Base-by-base conservation (phyloP, 2,113 vertebrate species). In the Siniperca knerii region DNA sequence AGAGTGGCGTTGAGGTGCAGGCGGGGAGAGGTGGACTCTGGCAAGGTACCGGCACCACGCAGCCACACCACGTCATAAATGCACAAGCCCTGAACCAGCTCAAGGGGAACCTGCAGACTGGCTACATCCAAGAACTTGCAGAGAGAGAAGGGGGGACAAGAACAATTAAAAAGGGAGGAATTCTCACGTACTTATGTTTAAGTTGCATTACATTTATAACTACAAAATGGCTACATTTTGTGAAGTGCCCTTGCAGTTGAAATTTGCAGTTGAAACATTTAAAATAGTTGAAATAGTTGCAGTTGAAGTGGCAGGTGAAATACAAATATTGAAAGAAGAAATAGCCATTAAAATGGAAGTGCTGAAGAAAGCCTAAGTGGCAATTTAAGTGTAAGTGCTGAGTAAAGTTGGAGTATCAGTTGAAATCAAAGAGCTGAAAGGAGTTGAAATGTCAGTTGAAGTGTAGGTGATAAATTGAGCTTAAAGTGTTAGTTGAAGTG, bases 1-100 rank as follows among this genome's bases (percentile, higher is more conserved):
- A 99, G 93, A 0, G 97, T 98, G 37, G 93, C 92, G 0, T 88
- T 95, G 13, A 96, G 78, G 35, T 37, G 66, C 23, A 94, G 76
- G 74, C 70, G 8, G 1, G 75, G 11, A 8, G 87, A 40, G 20
- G 68, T 4, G 13, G 82, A 62, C 7, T 81, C 66, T 1, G 76
- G 50, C 0, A n/a, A 77, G 4, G 54, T 8, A 1, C 81, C 52
- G 1, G 57, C 58, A 7, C 84, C 87, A 3, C 33, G 85, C 33
- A 93, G 82, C 96, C 96, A 96, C 35, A 94, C 92, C 10, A 95
- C 83, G 4, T 95, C 94, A 13, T 77, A 82, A 10, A 96, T 58
- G 10, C 93, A 91, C 61, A 96, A 3, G 2, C 84, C 92, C 33
- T 81, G 42, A 8, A 96, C 82, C 8, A 18, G 7, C 6, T 77